These are phyloP conservation scores for Scophthalmus maximus DNA, from an alignment of 2,113 vertebrate genomes.

Conservation along the genomic window DNA sequence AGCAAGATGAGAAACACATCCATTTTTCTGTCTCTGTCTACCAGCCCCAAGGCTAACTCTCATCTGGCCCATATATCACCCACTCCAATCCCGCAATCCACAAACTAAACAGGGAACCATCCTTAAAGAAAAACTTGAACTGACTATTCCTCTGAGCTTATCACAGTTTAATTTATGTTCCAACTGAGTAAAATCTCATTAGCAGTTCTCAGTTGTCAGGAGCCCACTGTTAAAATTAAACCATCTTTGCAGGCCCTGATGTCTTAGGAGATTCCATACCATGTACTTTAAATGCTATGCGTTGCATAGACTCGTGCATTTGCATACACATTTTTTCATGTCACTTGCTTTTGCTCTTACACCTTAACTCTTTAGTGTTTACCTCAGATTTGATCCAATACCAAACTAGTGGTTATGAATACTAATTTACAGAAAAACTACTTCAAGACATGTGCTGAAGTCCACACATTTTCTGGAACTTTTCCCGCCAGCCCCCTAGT, in stretches of 20 bases:
- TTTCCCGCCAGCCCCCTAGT: too few relatives aligned
- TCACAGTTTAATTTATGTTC: constrained; percentile 65
- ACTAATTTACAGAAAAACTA: too few relatives aligned
- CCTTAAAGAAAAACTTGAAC: constrained; percentile 55
- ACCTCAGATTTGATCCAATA: background rate
- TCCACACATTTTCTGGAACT: too few relatives aligned
- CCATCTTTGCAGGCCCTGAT: constrained; percentile 42
- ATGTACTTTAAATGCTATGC: constrained; percentile 20
- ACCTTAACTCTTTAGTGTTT: constrained; percentile 3
- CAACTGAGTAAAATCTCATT: constrained; percentile 68
- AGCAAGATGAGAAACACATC: constrained; percentile 73
- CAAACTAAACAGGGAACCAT: constrained; percentile 55
- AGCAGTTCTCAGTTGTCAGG: constrained; percentile 41
- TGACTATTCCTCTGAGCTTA: constrained; percentile 64
- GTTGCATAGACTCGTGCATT: background rate
- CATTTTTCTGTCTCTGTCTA: constrained; percentile 70
- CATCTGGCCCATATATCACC: constrained; percentile 68
- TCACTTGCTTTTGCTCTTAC: background rate
- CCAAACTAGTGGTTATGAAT: background rate
- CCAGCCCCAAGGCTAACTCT: constrained; percentile 63
- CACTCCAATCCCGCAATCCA: constrained; percentile 50
- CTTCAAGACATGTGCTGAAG: too few relatives aligned
- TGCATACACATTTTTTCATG: constrained; percentile 15
- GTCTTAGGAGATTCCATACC: constrained; percentile 35
- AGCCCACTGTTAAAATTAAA: constrained; percentile 61